Base-by-base conservation (phyloP, 2,113 vertebrate species). In the Spea bombifrons region DNA sequence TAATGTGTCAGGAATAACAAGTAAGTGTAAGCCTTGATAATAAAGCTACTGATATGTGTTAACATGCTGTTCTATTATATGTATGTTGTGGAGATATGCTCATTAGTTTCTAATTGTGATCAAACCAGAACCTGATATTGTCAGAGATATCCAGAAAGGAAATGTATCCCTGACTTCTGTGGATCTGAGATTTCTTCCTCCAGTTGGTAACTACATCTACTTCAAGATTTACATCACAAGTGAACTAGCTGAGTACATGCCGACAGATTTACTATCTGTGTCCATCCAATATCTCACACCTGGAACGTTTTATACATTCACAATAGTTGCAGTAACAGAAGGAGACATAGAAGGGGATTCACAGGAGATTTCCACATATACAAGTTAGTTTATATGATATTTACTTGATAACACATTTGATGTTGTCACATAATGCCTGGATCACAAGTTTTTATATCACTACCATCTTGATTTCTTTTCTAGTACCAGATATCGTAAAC, bases 271-370 rank as follows among this genome's bases (percentile, higher is more conserved):
- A 47, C 15, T 17, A 5, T 74, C 72, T 12, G 15, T 64, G 8
- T 17, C n/a, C 4, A 12, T 64, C 4, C 15, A 7, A 30, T 7
- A 7, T 7, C 59, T 74, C 44, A 74, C 46, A 8, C 72, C 72
- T 30, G 72, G 72, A 74, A 74, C 15, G n/a, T 15, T 30, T 12
- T 74, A 74, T 17, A 64, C 59, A 17, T 5, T 74, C 9, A 49
- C 10, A 43, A 50, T 74, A 2, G 47, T 15, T n/a, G 46, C 72
- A 64, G 72, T 74, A 3, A 44, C 45, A 8, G 70, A 48, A 45
- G 17, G 1, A 72, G 30, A 57, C 50, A 15, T 44, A 44, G 7
- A 44, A 57, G 70, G 70, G 45, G 30, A 16, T 9, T 8, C 68
- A 15, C n/a, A 52, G 5, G 49, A 50, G 30, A 17, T 30, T 17